A percentile compares a stretch with the other conserved stretches of the same genome.
Conservation (phyloP, 1,140 invertebrate species). For the Macrobrachium nipponense region DNA sequence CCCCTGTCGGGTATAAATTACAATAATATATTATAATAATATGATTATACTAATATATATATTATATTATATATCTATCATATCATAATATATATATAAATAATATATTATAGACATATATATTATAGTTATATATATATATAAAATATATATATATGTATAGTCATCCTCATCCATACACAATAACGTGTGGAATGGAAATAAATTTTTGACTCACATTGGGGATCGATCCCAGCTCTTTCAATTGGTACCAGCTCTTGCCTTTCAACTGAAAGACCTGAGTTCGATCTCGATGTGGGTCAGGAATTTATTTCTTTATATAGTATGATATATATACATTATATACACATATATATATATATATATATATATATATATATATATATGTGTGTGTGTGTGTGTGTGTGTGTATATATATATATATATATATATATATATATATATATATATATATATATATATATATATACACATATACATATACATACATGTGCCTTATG, state of each 20-base stretch:
- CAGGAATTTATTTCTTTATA: too few relatives aligned
- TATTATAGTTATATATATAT: conserved; percentile 2
- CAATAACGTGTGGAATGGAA: too few relatives aligned
- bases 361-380: conserved; percentile 15
- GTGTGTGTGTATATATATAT: background rate
- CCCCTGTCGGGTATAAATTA: too few relatives aligned
- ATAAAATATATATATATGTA: background rate
- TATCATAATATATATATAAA: background rate
- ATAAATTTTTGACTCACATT: too few relatives aligned
- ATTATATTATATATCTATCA: too few relatives aligned
- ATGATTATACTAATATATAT: too few relatives aligned
- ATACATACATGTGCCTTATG: background rate
- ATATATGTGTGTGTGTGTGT: too few relatives aligned
- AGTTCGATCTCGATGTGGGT: too few relatives aligned
- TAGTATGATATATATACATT: background rate
- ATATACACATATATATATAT: conserved; percentile 24
- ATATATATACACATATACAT: conserved; percentile 11
- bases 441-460: conserved; percentile 12
- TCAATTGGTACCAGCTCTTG: too few relatives aligned
- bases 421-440: conserved; percentile 17
- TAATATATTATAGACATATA: conserved; percentile 20
- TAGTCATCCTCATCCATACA: background rate
- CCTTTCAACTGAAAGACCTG: too few relatives aligned
- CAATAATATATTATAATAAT: too few relatives aligned
- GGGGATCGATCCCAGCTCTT: too few relatives aligned